Evolutionary conservation across 2,888 invertebrate genomes (phyloP), one percentile per base, ranked within the genome.

Genomic region (Cataglyphis albicans): DNA sequence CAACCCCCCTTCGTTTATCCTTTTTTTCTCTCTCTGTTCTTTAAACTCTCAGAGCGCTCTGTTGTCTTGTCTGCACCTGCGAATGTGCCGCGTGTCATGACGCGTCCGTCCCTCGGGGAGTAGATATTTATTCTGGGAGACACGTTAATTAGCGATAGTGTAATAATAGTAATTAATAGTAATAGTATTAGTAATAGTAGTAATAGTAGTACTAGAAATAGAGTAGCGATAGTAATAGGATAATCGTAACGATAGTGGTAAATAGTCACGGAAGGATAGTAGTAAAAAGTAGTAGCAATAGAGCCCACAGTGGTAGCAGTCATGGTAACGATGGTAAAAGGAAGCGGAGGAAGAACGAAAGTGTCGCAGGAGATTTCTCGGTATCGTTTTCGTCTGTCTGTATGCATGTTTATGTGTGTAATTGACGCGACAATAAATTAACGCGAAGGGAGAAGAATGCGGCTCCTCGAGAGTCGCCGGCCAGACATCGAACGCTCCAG

Each of bases 341-440:
- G 35, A 72, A 72, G 35, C 38, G 44, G 35, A 83, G 72, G 57
- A 73, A 83, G 73, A 83, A 81, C 61, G 57, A 72, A 74, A 57
- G 59, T 64, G 65, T 65, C 55, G 72, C 61, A 85, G 83, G 85
- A 76, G 75, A 81, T 88, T 74, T 84, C 82, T 86, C 67, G n/a
- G 80, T 25, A 57, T 29, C 29, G 32, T 83, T 84, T 73, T 59
- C 38, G 35, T 63, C n/a, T 41, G 67, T 41, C 35, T 41, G 52
- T 52, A 41, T 48, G 76, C 15, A 67, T 68, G 29, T 67, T 32
- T 78, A n/a, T 21, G 15, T 12, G 82, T 84, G 90, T 94, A 94
- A 94, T 94, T 93, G 93, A 94, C 94, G 93, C 92, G 92, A 91
- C 87, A 91, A 91, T 91, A 91, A 87, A 91, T 85, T 90, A 91